These are phyloP conservation scores for Machaerirhynchus nigripectus DNA, from an alignment of 2,113 vertebrate species.

Conservation along the genomic window DNA sequence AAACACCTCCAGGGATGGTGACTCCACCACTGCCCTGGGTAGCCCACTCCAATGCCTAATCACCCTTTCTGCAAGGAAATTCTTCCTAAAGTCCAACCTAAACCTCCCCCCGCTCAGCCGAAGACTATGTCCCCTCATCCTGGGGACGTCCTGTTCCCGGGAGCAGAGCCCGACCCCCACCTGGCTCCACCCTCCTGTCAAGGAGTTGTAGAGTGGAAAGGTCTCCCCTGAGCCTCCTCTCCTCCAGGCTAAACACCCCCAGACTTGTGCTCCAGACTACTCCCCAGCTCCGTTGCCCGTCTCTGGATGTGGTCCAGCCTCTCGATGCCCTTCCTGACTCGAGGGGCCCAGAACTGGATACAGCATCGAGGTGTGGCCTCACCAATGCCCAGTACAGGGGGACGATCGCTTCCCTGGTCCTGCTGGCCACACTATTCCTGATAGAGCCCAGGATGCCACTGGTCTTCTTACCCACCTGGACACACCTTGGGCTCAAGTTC, in stretches of 20 bases:
- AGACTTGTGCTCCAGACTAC: not conserved
- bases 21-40: no score
- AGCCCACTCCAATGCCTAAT: not conserved
- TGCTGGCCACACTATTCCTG: not conserved
- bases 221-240: not conserved
- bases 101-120: accelerated
- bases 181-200: not conserved
- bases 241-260: not conserved
- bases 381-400: not conserved
- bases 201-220: not conserved
- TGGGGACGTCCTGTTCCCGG: not conserved
- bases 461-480: not conserved
- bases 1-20: no score
- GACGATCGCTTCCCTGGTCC: not conserved
- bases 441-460: not conserved
- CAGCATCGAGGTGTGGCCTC: no score
- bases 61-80: not conserved
- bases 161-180: not conserved
- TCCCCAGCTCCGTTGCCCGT: not conserved
- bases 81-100: not conserved
- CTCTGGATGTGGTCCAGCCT: not conserved
- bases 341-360: not conserved
- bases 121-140: not conserved
- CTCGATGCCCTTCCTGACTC: no score
- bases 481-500: not conserved